Conservation (phyloP, 2,113 vertebrate species). For the Tenrec ecaudatus region DNA sequence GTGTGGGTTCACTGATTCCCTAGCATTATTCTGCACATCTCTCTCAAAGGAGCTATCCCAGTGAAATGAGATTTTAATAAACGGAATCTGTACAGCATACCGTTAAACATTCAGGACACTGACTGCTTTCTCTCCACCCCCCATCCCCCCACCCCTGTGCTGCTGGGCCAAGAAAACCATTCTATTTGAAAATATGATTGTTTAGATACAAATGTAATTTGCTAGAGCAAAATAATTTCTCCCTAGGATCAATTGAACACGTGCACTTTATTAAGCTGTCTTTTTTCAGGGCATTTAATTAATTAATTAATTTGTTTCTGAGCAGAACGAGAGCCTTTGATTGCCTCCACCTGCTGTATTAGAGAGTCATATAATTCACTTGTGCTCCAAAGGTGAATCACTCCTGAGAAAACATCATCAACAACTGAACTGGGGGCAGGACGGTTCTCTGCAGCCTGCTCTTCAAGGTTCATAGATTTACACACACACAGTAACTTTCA, state of each 20-base stretch:
- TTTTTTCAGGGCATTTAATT: constrained; percentile 28
- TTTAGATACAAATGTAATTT: constrained; percentile 80
- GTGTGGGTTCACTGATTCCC: background rate
- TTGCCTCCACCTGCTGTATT: constrained; percentile 67
- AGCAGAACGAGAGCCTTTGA: constrained; percentile 52
- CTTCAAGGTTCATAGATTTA: constrained; percentile 67
- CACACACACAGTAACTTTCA: constrained; percentile 56
- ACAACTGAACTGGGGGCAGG: constrained; percentile 72
- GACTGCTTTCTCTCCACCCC: constrained; percentile 58
- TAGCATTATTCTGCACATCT: constrained; percentile 15
- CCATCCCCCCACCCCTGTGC: too few species aligned
- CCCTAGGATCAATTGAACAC: constrained; percentile 58
- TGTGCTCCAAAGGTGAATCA: constrained; percentile 79
- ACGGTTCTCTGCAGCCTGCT: constrained; percentile 68
- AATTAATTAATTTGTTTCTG: constrained; percentile 43
- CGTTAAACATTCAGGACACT: constrained; percentile 54
- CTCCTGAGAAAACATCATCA: constrained; percentile 76
- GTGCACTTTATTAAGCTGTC: constrained; percentile 48
- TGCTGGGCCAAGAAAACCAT: constrained; percentile 64
- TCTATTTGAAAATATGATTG: constrained; percentile 53
- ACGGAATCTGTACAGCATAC: constrained; percentile 48
- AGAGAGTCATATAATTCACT: constrained; percentile 71
- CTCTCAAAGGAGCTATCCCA: constrained; percentile 77
- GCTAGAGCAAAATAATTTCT: constrained; percentile 50
- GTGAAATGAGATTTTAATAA: constrained; percentile 83